Conservation (phyloP, 2,113 vertebrate species). For the Calidris pugnax region DNA sequence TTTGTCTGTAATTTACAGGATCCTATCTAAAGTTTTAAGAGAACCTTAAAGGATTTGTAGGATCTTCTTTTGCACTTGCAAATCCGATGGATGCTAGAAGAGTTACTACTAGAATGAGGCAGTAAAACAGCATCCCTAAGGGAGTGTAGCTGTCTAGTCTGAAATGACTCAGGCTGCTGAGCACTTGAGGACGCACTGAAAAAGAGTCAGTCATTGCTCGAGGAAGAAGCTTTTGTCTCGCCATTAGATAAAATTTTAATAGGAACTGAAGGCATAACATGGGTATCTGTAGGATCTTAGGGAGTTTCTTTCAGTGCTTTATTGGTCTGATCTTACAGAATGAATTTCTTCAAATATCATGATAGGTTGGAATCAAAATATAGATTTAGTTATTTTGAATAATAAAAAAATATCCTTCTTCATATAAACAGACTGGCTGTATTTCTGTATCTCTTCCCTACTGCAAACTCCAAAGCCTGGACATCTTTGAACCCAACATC, state of each 20-base stretch:
- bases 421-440: not conserved
- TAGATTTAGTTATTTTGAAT: not conserved
- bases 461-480: not conserved
- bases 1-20: not conserved
- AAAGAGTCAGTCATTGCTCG: not conserved
- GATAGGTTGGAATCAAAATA: fast-evolving
- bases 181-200: not conserved
- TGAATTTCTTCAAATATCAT: not conserved
- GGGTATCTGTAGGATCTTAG: not conserved
- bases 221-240: not conserved
- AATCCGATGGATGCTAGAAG: not conserved
- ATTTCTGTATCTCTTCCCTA: not conserved
- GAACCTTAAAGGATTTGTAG: conserved; percentile 7
- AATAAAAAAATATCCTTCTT: not conserved
- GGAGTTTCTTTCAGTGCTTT: not conserved
- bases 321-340: not conserved
- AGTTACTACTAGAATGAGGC: conserved; percentile 21
- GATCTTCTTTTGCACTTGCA: conserved; percentile 7
- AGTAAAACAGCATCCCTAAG: conserved; percentile 17
- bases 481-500: not conserved
- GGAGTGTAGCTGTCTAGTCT: conserved; percentile 23
- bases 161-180: conserved; percentile 36
- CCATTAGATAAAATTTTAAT: conserved; percentile 32
- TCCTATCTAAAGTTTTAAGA: not conserved
- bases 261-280: not conserved